phyloP scores from a whole-genome alignment of 2,888 invertebrate genomes.

The Eurois occulta region DNA sequence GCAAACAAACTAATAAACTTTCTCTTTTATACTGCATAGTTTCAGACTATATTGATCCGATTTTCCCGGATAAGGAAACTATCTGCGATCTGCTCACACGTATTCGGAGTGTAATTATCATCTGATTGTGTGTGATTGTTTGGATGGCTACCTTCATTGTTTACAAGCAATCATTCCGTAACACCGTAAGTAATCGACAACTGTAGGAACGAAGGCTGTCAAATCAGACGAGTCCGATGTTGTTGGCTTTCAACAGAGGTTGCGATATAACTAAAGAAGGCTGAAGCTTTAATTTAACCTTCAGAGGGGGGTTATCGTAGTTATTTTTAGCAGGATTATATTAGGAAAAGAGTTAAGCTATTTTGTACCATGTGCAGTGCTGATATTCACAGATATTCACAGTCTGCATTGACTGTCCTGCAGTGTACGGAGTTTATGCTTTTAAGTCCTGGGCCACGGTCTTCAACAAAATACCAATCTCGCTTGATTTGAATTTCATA shows the following conservation, averaged over 20 bases:
- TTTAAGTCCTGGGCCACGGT: too few species aligned
- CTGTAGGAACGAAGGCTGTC: not conserved
- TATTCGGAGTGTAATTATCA: conserved; percentile 23
- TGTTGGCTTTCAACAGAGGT: not conserved
- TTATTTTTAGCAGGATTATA: not conserved
- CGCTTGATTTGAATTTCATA: conserved; percentile 24
- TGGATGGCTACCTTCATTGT: conserved; percentile 34
- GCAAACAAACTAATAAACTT: conserved; percentile 67
- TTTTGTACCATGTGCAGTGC: not conserved
- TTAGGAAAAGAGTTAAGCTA: not conserved
- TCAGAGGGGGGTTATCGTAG: not conserved
- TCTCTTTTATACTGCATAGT: conserved; percentile 56
- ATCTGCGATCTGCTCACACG: conserved; percentile 49
- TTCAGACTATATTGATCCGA: conserved; percentile 57
- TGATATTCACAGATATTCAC: not conserved
- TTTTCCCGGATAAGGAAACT: conserved; percentile 50
- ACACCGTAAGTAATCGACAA: conserved; percentile 1
- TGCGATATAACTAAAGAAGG: too few species aligned
- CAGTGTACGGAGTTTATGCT: not conserved
- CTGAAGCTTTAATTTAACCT: not conserved
- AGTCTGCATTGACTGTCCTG: not conserved
- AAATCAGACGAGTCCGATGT: not conserved
- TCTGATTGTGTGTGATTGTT: conserved; percentile 28
- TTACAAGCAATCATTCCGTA: conserved; percentile 33
- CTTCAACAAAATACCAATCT: not conserved